Evolutionary conservation across 2,113 vertebrate species (phyloP).

Genomic region (Phalacrocorax aristotelis): DNA sequence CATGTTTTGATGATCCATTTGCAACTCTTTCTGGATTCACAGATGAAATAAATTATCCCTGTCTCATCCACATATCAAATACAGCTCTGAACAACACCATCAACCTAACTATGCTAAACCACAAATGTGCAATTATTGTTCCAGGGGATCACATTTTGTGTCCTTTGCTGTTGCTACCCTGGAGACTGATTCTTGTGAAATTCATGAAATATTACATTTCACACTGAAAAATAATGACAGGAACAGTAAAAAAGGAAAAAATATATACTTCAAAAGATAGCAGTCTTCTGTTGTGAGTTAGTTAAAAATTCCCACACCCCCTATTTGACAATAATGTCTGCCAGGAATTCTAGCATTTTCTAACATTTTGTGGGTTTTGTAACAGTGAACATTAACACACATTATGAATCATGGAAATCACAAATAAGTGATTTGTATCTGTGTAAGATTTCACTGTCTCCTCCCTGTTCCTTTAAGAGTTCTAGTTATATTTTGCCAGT

Average conservation of each 20-base stretch:
- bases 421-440: neutral
- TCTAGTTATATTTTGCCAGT: neutral
- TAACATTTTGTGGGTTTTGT: rapidly evolving
- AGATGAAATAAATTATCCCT: neutral
- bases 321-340: neutral
- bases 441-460: neutral
- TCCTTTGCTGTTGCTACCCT: neutral
- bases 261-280: neutral
- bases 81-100: neutral
- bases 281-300: neutral
- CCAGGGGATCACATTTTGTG: neutral
- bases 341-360: neutral
- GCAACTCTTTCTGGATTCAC: neutral
- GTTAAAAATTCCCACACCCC: neutral
- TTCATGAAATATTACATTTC: neutral
- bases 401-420: neutral
- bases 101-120: neutral
- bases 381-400: neutral
- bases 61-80: neutral
- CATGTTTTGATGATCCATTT: neutral
- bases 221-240: neutral
- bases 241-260: neutral
- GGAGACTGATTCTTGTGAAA: neutral
- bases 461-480: neutral
- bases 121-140: neutral